Conservation (phyloP, 2,888 invertebrate species). For the Scelioninae gen. 2 region DNA sequence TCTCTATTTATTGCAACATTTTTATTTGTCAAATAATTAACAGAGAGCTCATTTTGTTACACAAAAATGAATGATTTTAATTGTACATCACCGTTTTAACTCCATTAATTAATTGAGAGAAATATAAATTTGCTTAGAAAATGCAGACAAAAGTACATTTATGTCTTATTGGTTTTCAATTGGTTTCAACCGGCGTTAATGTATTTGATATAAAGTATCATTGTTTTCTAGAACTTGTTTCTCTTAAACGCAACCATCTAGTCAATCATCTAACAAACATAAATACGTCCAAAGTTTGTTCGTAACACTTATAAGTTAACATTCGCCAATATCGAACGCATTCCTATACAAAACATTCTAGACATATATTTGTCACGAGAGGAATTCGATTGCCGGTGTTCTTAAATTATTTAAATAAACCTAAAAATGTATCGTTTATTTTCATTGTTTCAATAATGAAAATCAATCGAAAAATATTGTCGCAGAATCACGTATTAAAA, state of each 20-base stretch:
- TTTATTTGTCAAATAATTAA: too few species aligned
- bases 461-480: conserved; percentile 7
- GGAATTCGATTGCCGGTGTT: conserved; percentile 37
- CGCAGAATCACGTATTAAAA: conserved; percentile 38
- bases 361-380: conserved; percentile 31
- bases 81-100: too few species aligned
- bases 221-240: too few species aligned
- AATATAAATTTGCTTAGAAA: too few species aligned
- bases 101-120: too few species aligned
- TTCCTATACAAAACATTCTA: conserved; percentile 34
- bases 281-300: conserved; percentile 46
- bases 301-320: conserved; percentile 39
- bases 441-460: conserved; percentile 32
- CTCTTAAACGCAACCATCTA: conserved; percentile 65
- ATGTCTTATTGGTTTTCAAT: not conserved
- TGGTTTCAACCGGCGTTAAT: not conserved
- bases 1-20: too few species aligned
- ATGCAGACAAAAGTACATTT: too few species aligned
- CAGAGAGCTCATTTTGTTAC: too few species aligned
- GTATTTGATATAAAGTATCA: not conserved
- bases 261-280: conserved; percentile 58
- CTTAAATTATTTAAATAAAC: conserved; percentile 2
- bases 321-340: conserved; percentile 19
- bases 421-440: conserved; percentile 20
- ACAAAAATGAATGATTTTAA: too few species aligned